Evolutionary conservation across 2,888 invertebrate genomes (phyloP), one percentile per base, ranked within the genome.

Genomic region (Sinodicranocentrus sp.): DNA sequence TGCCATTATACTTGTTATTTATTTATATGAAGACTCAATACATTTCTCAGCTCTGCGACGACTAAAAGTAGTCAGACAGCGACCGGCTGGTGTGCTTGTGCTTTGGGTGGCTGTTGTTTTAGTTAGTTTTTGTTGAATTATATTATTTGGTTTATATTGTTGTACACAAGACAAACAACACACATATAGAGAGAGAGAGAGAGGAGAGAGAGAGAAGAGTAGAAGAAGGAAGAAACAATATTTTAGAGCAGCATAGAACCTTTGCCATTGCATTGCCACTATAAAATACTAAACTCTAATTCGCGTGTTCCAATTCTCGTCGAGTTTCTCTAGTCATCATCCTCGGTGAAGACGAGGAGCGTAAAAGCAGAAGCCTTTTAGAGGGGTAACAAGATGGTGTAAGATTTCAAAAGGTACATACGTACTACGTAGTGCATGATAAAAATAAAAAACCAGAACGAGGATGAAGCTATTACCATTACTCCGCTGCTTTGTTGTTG

Each of bases 1-100:
- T 61, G 59, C 48, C 63, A 52, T 75, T 75, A 63, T 65, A 52
- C 39, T 57, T 59, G 72, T 72, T 72, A 72, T 59, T 72, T 72
- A 72, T 72, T 72, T 72, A 72, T 23, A 39, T 57, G 70, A n/a
- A 52, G 26, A 21, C 28, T 70, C 26, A 52, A 52, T 70, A 61
- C 26, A 26, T 44, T 68, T 43, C 44, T 44, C 44, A 43, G 43
- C 44, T 44, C 25, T 44, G 44, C 44, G 44, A 44, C 13, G 23
- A 48, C 48, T 48, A 48, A 48, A 48, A 48, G 48, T n/a, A 33
- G 65, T 15, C 23, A 28, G 39, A 65, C 65, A 65, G 15, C 61
- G 15, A 65, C 3, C n/a, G 65, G 19, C 65, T 19, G 28, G 65
- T n/a, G 33, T 65, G 28, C 15, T 65, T 15, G 23, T 54, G 54